phyloP scores from a whole-genome alignment of 2,797 vertebrate species.

The Melanotaenia maccullochi region DNA sequence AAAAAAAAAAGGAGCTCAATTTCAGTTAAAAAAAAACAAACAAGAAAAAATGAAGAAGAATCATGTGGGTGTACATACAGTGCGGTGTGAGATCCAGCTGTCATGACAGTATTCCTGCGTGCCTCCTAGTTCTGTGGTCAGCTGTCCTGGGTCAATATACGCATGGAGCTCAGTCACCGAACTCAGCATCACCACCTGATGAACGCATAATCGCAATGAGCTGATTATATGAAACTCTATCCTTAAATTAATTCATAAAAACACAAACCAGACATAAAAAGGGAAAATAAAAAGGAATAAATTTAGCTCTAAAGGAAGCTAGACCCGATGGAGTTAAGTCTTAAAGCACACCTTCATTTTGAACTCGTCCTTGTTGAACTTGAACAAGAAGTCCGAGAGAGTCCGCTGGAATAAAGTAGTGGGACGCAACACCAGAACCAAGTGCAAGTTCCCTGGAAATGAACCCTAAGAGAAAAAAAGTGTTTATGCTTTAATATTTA shows the following conservation, averaged over 20 bases:
- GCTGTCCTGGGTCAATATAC: slow-evolving; percentile 91
- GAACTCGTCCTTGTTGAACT: slow-evolving; percentile 93
- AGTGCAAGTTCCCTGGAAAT: slow-evolving; percentile 91
- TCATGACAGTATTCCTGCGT: slow-evolving; percentile 90
- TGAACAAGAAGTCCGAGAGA: slow-evolving; percentile 92
- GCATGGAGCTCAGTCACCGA: slow-evolving; percentile 91
- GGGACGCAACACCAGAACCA: slow-evolving; percentile 93
- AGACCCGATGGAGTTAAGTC: background rate
- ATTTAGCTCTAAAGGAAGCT: background rate
- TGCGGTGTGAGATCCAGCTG: slow-evolving; percentile 90
- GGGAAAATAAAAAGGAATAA: too few species aligned
- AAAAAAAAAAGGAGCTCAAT: too few species aligned
- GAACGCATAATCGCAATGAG: slow-evolving; percentile 13
- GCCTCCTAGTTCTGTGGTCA: slow-evolving; percentile 92
- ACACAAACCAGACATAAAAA: too few species aligned
- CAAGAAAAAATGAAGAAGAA: too few species aligned
- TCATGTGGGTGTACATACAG: slow-evolving; percentile 68
- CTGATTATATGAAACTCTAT: background rate
- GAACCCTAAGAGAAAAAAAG: slow-evolving; percentile 82
- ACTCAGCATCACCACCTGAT: slow-evolving; percentile 94
- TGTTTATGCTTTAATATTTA: background rate
- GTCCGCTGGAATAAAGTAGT: slow-evolving; percentile 89
- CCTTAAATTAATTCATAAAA: background rate
- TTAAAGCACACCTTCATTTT: slow-evolving; percentile 91
- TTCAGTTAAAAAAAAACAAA: too few species aligned